Evolutionary conservation across 2,113 vertebrate genomes (phyloP).

Genomic region (Vidua macroura): DNA sequence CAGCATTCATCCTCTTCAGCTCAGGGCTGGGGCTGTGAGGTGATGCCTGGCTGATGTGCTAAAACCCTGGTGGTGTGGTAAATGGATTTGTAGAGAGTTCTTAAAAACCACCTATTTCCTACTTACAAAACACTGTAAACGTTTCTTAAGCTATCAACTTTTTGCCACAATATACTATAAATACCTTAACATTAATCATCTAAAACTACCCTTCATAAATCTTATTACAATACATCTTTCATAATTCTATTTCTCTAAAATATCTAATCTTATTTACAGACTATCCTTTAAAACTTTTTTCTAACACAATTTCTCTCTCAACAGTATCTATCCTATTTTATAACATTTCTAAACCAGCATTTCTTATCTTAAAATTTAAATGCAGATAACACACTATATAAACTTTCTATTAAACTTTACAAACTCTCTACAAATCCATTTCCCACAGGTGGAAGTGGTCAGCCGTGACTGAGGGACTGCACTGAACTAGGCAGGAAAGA

Average conservation of each 20-base stretch:
- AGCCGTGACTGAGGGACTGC: background rate
- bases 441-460: background rate
- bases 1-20: background rate
- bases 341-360: background rate
- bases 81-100: background rate
- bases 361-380: background rate
- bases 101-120: background rate
- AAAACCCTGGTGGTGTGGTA: background rate
- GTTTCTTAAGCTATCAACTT: background rate
- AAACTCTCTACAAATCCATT: background rate
- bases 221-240: background rate
- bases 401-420: background rate
- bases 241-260: background rate
- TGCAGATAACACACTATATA: background rate
- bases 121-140: background rate
- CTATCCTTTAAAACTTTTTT: background rate
- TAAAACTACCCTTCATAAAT: background rate
- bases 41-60: background rate
- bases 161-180: background rate
- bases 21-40: background rate
- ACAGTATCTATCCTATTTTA: background rate
- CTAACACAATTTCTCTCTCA: background rate
- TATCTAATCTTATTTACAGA: background rate
- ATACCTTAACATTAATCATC: background rate
- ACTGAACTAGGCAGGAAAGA: background rate